Base-by-base conservation (phyloP, 2,888 invertebrate genomes). In the Nesidiocoris tenuis region DNA sequence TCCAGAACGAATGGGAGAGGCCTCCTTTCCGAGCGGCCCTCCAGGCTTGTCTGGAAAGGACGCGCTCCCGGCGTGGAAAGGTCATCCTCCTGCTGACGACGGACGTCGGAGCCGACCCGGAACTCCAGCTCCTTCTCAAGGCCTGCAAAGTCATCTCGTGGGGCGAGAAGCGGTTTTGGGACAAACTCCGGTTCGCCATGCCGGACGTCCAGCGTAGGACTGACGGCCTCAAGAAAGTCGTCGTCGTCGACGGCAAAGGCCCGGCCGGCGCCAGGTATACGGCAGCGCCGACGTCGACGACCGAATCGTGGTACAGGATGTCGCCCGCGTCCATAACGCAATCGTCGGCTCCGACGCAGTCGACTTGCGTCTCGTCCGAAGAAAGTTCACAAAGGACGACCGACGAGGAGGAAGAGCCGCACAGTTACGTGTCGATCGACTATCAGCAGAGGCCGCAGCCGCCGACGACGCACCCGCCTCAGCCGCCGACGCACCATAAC, bases 141-240 rank as follows among this genome's bases (percentile, higher is more conserved):
- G 90, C 91, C 84, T 91, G 93, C 82, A 92, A 93, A 76, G 88
- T 93, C 66, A 88, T 96, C 78, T 88, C 91, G 80, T 94, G 93
- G 90, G 93, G 92, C 81, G 95, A 96, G 84, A 92, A 92, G 81
- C 88, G 94, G 83, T 97, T 97, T 86, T 96, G 96, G 95, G 95
- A 96, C 83, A 91, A 95, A 81, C 86, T 97, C 78, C 89, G 92
- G 82, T 95, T 93, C 84, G 91, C 93, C 81, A 91, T 96, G 89
- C 95, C 95, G 77, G 95, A 95, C 83, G 90, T 91, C 12, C 80
- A 80, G 22, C 76, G 79, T 57, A 80, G 80, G 74, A 75, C 65
- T 24, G 79, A 74, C 65, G 66, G 25, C 55, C 75, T 75, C 57
- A 77, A 77, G 54, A 72, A 77, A 59, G 78, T 65, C 65, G 78